Evolutionary conservation across 1,140 invertebrate species (phyloP).

Genomic region (Ceratina australensis): DNA sequence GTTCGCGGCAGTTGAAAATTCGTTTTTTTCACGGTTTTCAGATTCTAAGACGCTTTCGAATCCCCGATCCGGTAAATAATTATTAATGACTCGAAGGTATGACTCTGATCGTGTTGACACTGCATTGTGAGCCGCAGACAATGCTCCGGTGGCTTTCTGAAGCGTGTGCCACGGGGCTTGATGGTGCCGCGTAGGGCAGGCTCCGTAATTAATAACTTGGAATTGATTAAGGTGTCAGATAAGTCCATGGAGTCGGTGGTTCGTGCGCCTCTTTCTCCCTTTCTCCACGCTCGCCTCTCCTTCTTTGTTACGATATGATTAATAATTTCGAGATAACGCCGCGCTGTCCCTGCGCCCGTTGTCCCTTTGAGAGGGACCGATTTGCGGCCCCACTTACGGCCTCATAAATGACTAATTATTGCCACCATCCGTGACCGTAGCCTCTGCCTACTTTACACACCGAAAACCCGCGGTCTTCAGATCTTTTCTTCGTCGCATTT

Average conservation of each 20-base stretch:
- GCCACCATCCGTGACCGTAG: constrained; percentile 26
- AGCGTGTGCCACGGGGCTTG: constrained; percentile 42
- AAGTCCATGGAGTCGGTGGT: constrained; percentile 67
- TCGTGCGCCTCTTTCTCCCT: constrained; percentile 52
- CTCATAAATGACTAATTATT: constrained; percentile 78
- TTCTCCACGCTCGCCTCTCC: constrained; percentile 41
- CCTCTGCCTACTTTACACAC: neutral
- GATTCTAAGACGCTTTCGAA: no score
- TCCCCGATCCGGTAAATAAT: constrained; percentile 69
- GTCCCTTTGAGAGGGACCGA: constrained; percentile 69
- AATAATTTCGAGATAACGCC: constrained; percentile 78
- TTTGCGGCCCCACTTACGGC: constrained; percentile 75
- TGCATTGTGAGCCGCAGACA: constrained; percentile 74
- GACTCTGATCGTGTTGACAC: constrained; percentile 74
- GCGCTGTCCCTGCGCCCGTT: constrained; percentile 60
- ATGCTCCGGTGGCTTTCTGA: constrained; percentile 64
- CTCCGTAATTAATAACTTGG: constrained; percentile 78
- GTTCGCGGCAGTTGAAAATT: no score
- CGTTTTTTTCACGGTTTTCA: neutral
- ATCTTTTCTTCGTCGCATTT: no score
- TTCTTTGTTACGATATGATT: constrained; percentile 74
- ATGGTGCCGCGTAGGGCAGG: constrained; percentile 44
- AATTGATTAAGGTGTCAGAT: constrained; percentile 79
- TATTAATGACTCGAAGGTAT: constrained; percentile 75
- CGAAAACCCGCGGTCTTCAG: no score